Evolutionary conservation across 2,113 vertebrate species (phyloP).

Genomic region (Centropus unirufus): DNA sequence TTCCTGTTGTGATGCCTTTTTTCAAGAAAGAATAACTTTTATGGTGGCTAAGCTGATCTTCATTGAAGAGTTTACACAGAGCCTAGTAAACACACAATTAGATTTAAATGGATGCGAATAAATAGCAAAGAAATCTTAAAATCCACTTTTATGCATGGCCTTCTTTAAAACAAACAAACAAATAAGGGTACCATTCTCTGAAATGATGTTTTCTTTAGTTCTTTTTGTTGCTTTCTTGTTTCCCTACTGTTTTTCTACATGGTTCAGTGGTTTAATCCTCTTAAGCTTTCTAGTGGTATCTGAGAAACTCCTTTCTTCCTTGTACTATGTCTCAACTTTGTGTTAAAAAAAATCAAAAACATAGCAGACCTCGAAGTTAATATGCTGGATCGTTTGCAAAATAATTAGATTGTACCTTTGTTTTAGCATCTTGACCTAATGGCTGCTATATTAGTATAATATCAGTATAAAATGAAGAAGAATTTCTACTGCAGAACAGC

Average conservation of each 20-base stretch:
- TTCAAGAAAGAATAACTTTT: not conserved
- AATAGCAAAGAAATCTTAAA: too few species aligned
- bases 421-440: not conserved
- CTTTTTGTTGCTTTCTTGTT: not conserved
- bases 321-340: not conserved
- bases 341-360: not conserved
- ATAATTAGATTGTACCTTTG: not conserved
- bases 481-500: not conserved
- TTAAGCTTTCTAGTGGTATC: not conserved
- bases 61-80: not conserved
- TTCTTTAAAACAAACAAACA: too few species aligned
- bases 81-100: not conserved
- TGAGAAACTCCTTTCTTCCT: not conserved
- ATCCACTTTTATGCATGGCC: fast-evolving
- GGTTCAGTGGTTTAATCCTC: not conserved
- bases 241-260: not conserved
- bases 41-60: not conserved
- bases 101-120: not conserved
- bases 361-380: not conserved
- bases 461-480: not conserved
- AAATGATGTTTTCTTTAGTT: not conserved
- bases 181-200: too few species aligned
- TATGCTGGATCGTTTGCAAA: not conserved
- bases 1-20: not conserved
- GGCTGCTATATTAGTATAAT: not conserved